These are phyloP conservation scores for Phrynosoma blainvillii DNA, from an alignment of 2,113 vertebrate genomes.

Conservation along the genomic window DNA sequence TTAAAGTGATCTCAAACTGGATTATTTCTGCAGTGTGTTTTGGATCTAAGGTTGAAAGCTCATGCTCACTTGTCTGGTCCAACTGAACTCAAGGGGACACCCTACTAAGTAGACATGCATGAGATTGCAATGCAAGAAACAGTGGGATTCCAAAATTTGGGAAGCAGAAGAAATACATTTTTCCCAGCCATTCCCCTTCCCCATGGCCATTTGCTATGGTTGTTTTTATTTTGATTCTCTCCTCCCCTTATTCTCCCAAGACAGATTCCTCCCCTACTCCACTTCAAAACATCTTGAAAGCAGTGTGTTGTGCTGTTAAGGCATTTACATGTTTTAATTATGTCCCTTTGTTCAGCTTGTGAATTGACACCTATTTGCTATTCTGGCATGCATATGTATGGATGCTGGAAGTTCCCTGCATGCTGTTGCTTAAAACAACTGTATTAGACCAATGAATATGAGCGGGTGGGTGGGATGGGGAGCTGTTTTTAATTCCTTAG, in stretches of 20 bases:
- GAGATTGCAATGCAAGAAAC: neutral
- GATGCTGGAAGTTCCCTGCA: neutral
- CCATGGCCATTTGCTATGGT: conserved; percentile 20
- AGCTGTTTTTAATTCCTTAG: conserved; percentile 57
- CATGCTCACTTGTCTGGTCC: neutral
- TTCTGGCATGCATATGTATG: neutral
- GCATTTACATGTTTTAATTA: conserved; percentile 41
- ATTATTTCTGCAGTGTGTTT: no score
- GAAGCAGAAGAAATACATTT: neutral
- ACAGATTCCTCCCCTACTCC: conserved; percentile 45
- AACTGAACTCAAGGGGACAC: neutral
- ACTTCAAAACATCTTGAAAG: conserved; percentile 12
- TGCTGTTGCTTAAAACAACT: conserved; percentile 54
- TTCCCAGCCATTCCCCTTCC: conserved; percentile 16
- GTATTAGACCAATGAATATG: conserved; percentile 50
- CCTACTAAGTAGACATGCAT: neutral
- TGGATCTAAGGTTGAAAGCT: neutral
- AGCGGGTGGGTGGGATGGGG: neutral
- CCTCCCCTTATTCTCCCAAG: conserved; percentile 34
- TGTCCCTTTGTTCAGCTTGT: conserved; percentile 21
- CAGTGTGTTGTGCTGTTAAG: conserved; percentile 14
- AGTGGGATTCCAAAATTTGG: neutral
- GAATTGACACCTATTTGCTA: conserved; percentile 21
- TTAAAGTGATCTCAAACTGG: no score
- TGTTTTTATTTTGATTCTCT: conserved; percentile 52